phyloP scores from a whole-genome alignment of 2,888 invertebrate species.

The Eilema sororculum region DNA sequence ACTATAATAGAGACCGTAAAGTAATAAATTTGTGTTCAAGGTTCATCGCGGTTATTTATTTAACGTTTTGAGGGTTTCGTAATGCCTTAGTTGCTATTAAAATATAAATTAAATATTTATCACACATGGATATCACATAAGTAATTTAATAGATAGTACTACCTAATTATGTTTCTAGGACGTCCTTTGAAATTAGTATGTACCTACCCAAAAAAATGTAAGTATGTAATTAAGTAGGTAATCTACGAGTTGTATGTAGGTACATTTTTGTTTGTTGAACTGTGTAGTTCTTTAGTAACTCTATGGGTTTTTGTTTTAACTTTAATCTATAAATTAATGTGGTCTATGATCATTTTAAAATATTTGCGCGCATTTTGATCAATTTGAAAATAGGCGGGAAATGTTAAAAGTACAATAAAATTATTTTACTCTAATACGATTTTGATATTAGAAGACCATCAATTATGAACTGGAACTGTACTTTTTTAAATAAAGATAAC shows the following conservation, averaged over 20 bases:
- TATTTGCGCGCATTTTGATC: too few relatives aligned
- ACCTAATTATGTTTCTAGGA: neutral
- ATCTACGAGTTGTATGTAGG: neutral
- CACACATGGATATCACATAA: neutral
- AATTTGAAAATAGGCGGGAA: neutral
- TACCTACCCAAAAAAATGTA: too few relatives aligned
- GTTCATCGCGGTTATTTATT: conserved; percentile 1
- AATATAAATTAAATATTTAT: neutral
- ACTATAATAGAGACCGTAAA: neutral
- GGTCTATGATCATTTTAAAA: neutral
- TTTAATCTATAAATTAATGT: neutral
- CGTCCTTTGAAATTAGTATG: neutral
- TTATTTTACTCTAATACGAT: too few relatives aligned
- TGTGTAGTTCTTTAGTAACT: neutral
- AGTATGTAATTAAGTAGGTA: neutral
- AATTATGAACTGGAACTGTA: too few relatives aligned
- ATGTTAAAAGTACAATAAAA: too few relatives aligned
- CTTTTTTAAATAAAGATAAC: too few relatives aligned
- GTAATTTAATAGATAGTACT: neutral
- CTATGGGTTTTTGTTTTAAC: neutral
- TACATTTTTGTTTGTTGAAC: neutral
- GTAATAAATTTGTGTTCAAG: neutral
- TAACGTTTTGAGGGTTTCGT: neutral
- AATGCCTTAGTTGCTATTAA: conserved; percentile 1
- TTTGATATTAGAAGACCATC: too few relatives aligned